Evolutionary conservation across 2,113 vertebrate species (phyloP), one percentile per base, ranked within the genome.

Genomic region (Bambusicola thoracicus): DNA sequence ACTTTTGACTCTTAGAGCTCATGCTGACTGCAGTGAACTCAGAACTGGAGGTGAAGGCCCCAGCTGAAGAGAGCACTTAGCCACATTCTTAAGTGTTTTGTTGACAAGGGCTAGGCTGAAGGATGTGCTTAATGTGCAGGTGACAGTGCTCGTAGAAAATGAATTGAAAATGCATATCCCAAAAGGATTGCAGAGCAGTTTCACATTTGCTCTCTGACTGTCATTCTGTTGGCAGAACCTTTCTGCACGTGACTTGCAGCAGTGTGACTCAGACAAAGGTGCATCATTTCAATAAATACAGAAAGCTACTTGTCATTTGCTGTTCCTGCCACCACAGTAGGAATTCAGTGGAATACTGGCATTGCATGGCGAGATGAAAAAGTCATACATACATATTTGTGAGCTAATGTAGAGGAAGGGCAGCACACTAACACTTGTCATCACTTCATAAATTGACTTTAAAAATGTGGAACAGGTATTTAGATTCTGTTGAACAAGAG

Each of bases 81-180:
- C 61, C 85, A 93, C 56, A 89, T 90, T 36, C 61, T 87, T 70
- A 78, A 94, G 94, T 91, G 75, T 85, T 94, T 87, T 93, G 95
- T 93, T 96, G 95, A 96, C 0, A 4, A 95, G 84, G 86, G 58
- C 17, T 76, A 38, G 81, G 61, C 83, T 95, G 86, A 94, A 96
- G 89, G 92, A 95, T 95, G 77, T 89, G 83, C 95, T 96, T 88
- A 84, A 89, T 16, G 92, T 91, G 95, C 94, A 96, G 96, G 96
- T 96, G 94, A 38, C 87, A 82, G 75, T n/a, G 78, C 95, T 95
- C 84, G 68, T 3, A 86, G 81, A 51, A 92, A 56, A 36, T 8
- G 6, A 93, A 92, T 38, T 73, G 81, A 87, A 92, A 96, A 90
- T 76, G 67, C 62, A 5, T 46, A 40, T 66, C 20, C 73, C 83